Conservation (phyloP, 2,797 vertebrate genomes). For the Micromesistius poutassou region DNA sequence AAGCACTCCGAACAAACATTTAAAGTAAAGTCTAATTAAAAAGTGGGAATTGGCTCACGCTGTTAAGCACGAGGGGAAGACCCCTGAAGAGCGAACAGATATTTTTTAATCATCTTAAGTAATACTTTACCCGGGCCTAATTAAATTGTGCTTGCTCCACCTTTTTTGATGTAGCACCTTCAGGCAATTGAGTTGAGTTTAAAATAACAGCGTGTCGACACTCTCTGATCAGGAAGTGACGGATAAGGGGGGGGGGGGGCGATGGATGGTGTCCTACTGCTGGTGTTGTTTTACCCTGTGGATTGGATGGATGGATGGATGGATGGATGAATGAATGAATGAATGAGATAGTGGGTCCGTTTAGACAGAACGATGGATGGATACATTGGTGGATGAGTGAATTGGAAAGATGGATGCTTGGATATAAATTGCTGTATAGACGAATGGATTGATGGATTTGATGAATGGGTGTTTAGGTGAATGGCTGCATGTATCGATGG, state of each 20-base stretch:
- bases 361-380: not conserved
- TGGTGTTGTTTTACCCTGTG: not conserved
- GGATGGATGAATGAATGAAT: not conserved
- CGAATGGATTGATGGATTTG: not conserved
- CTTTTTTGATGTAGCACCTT: not conserved
- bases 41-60: conserved; percentile 2
- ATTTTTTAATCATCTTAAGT: not conserved
- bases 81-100: not conserved
- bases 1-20: not conserved
- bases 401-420: not conserved
- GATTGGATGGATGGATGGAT: not conserved
- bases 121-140: not conserved
- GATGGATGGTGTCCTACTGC: not conserved
- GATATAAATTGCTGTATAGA: too few relatives aligned
- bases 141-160: not conserved
- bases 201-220: not conserved
- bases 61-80: not conserved
- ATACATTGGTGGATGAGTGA: not conserved
- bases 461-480: not conserved
- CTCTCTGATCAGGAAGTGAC: not conserved
- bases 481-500: not conserved
- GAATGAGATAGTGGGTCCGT: too few relatives aligned
- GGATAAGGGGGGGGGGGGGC: not conserved
- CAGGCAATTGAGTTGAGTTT: not conserved
- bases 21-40: not conserved